Conservation (phyloP, 2,797 vertebrate genomes). For the Merluccius polli region DNA sequence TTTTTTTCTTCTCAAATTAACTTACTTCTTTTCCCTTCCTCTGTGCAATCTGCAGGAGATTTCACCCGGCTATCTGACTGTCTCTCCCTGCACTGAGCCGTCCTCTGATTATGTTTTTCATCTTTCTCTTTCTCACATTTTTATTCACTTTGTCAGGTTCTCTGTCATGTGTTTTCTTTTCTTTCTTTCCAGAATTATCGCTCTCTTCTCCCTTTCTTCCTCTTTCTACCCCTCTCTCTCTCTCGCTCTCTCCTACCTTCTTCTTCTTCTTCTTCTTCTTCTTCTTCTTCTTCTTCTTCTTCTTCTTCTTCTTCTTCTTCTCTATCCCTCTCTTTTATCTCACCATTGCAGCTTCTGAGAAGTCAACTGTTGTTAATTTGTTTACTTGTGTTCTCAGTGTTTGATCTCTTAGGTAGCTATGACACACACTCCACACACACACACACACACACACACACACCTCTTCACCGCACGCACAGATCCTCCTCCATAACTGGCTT, state of each 20-base stretch:
- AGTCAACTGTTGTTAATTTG: slow-evolving; percentile 48
- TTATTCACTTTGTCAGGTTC: slow-evolving; percentile 59
- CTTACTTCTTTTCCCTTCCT: slow-evolving; percentile 78
- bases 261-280: not conserved
- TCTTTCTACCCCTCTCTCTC: not conserved
- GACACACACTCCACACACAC: slow-evolving; percentile 34
- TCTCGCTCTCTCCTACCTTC: slow-evolving; percentile 28
- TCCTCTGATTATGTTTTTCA: slow-evolving; percentile 58
- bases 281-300: not conserved
- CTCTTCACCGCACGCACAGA: not conserved
- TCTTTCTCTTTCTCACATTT: slow-evolving; percentile 45
- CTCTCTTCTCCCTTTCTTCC: slow-evolving; percentile 15
- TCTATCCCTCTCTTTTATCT: slow-evolving; percentile 32
- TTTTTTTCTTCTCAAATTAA: slow-evolving; percentile 73
- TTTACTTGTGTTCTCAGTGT: slow-evolving; percentile 51
- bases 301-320: not conserved
- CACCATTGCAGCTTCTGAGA: slow-evolving; percentile 42
- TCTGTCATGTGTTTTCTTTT: slow-evolving; percentile 40
- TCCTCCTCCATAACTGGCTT: slow-evolving; percentile 29
- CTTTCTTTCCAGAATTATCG: slow-evolving; percentile 9
- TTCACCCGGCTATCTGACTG: slow-evolving; percentile 54
- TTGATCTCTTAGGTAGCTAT: slow-evolving; percentile 60
- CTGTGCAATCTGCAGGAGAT: slow-evolving; percentile 82
- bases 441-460: not conserved
- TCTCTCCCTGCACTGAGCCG: slow-evolving; percentile 54